phyloP scores from a whole-genome alignment of 35 echinoderm and acorn worm genomes.

The Patiria miniata region DNA sequence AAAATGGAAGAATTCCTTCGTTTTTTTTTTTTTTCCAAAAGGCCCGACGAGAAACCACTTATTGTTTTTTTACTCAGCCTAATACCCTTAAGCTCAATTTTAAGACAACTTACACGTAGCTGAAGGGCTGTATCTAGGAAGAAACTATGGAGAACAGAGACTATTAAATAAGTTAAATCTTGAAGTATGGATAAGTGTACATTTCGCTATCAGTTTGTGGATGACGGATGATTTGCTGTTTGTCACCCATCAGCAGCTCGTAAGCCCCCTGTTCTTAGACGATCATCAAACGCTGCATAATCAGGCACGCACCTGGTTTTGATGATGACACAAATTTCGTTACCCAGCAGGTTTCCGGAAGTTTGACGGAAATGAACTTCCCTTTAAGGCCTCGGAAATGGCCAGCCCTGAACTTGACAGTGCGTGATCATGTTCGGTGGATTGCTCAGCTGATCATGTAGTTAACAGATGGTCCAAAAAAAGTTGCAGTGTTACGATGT shows the following conservation, averaged over 20 bases:
- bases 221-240: neutral
- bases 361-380: neutral
- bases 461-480: neutral
- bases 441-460: no score
- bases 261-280: neutral
- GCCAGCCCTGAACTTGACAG: conserved; percentile 2
- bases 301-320: neutral
- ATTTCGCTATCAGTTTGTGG: no score
- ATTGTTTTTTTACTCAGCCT: no score
- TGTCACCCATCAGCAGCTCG: neutral
- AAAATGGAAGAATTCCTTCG: no score
- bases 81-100: no score
- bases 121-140: no score
- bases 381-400: neutral
- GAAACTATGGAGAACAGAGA: no score
- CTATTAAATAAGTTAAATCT: no score
- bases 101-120: no score
- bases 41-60: no score
- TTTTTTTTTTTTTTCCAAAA: no score
- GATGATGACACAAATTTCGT: conserved; percentile 18
- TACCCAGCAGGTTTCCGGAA: neutral
- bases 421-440: neutral
- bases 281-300: neutral
- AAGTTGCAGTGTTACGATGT: neutral
- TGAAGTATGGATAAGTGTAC: no score